A percentile compares a stretch with the other conserved stretches of the same genome.
Evolutionary conservation across 2,113 vertebrate genomes (phyloP).

Genomic region (Dromiciops gliroides): DNA sequence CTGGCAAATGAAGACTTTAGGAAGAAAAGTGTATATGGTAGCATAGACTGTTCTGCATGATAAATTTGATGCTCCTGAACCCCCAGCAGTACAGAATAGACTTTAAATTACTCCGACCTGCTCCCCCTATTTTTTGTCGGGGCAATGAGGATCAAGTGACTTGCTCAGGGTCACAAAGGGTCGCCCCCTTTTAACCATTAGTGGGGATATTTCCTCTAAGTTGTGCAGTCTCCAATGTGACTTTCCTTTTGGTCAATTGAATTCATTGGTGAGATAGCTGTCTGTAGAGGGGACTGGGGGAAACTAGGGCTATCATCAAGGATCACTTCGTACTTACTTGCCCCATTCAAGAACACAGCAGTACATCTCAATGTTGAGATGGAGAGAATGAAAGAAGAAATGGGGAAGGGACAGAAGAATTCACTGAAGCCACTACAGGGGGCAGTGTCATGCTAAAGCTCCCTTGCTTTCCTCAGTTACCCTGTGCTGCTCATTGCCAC

Average conservation of each 20-base stretch:
- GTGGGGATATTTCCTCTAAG: background rate
- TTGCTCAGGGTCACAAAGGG: no score
- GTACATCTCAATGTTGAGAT: background rate
- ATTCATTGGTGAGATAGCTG: background rate
- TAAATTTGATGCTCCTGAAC: background rate
- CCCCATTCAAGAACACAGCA: background rate
- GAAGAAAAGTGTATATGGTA: background rate
- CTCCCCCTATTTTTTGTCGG: background rate
- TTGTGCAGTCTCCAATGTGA: background rate
- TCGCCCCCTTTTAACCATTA: background rate
- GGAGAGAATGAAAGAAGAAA: background rate
- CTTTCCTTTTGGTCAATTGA: background rate
- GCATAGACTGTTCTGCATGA: background rate
- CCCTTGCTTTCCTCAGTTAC: background rate
- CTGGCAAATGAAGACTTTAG: background rate
- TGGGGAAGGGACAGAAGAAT: background rate
- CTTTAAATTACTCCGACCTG: background rate
- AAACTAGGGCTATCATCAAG: background rate
- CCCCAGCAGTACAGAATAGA: background rate
- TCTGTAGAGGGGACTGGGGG: accelerated
- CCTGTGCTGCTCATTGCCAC: background rate
- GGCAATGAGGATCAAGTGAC: no score
- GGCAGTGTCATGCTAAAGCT: background rate
- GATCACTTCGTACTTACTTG: background rate
- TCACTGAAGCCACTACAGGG: background rate